These are phyloP conservation scores for Paracentrotus lividus DNA, from an alignment of 53 echinoderm and acorn worm species.

Conservation along the genomic window DNA sequence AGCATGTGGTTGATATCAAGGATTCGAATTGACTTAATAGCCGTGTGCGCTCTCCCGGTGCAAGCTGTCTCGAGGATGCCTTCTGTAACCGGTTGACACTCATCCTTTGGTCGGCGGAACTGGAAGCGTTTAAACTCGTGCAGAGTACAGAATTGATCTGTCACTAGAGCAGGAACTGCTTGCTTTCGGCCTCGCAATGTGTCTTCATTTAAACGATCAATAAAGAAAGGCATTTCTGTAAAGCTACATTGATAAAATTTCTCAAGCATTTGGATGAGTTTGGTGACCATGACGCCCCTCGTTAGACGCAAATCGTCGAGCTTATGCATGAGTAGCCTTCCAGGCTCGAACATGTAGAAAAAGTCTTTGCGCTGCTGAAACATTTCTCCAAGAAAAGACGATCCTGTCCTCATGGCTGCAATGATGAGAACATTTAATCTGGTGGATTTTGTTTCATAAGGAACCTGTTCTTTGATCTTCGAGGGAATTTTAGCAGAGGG, in stretches of 20 bases:
- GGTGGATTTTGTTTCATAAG: background rate
- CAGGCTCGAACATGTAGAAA: conserved; percentile 96
- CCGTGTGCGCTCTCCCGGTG: conserved; percentile 63
- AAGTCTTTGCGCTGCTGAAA: conserved; percentile 79
- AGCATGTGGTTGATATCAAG: conserved; percentile 79
- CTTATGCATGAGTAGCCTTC: conserved; percentile 70
- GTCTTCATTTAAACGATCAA: conserved; percentile 64
- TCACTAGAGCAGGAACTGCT: conserved; percentile 72
- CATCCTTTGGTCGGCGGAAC: conserved; percentile 40
- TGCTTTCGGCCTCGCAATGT: conserved; percentile 59
- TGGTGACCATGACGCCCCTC: conserved; percentile 59
- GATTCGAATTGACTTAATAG: conserved; percentile 85
- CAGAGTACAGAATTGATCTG: conserved; percentile 51
- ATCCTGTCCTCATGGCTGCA: conserved; percentile 92
- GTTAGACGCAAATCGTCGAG: conserved; percentile 66
- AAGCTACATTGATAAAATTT: conserved; percentile 79
- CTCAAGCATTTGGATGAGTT: conserved; percentile 78
- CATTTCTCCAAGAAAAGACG: conserved; percentile 89
- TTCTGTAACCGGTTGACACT: conserved; percentile 61
- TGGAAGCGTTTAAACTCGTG: background rate
- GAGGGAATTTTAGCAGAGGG: background rate
- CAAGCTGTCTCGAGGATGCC: conserved; percentile 64
- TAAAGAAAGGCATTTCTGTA: conserved; percentile 73
- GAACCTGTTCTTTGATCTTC: background rate
- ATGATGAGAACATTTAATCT: conserved; percentile 71